Conservation (phyloP, 1,140 invertebrate species). For the Zophobas atratus region DNA sequence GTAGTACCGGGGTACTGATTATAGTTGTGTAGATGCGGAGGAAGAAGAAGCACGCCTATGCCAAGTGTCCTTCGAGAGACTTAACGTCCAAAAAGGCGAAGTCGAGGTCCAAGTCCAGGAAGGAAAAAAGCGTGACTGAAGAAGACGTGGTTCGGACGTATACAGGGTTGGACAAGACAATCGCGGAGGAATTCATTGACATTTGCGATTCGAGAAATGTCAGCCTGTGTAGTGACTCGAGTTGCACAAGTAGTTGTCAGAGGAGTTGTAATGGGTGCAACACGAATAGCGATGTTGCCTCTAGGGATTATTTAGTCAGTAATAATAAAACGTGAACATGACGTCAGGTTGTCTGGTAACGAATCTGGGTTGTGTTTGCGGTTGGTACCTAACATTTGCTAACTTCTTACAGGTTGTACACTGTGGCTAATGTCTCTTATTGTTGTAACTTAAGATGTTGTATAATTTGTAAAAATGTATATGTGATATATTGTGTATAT, state of each 20-base stretch:
- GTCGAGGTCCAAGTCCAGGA: conserved; percentile 53
- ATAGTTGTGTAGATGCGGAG: conserved; percentile 39
- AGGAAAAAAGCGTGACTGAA: conserved; percentile 65
- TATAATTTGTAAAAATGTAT: no score
- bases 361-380: no score
- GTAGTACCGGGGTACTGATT: background rate
- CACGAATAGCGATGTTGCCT: conserved; percentile 59
- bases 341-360: no score
- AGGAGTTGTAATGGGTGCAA: conserved; percentile 50
- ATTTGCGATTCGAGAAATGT: conserved; percentile 72
- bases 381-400: no score
- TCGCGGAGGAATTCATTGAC: conserved; percentile 78
- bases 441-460: no score
- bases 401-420: no score
- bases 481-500: no score
- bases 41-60: conserved; percentile 51
- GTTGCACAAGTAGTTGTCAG: conserved; percentile 55
- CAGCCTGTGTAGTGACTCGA: conserved; percentile 62
- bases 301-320: conserved; percentile 59
- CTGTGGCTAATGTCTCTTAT: no score
- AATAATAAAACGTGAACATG: conserved; percentile 37
- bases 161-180: conserved; percentile 75
- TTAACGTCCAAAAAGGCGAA: conserved; percentile 53
- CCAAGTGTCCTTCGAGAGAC: conserved; percentile 45
- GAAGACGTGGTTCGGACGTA: conserved; percentile 75